Percentiles rank a stretch among this genome's conserved stretches.
These are phyloP conservation scores for Prionailurus bengalensis DNA, from an alignment of 2,113 vertebrate genomes.

Conservation along the genomic window DNA sequence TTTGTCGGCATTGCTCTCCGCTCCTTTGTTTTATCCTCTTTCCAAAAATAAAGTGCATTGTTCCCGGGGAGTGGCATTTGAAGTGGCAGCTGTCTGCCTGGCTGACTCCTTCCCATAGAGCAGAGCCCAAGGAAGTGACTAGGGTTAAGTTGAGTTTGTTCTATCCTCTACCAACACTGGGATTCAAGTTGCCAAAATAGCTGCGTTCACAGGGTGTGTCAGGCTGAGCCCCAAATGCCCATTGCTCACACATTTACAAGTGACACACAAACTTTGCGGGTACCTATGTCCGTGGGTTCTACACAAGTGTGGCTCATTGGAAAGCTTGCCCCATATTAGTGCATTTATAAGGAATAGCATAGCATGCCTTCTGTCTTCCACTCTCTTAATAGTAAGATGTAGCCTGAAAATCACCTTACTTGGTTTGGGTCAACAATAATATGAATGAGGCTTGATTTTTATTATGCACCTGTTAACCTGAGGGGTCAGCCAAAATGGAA, in stretches of 20 bases:
- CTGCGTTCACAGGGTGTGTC: background rate
- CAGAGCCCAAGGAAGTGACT: constrained; percentile 60
- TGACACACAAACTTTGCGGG: background rate
- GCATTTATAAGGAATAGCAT: background rate
- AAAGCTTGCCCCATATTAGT: background rate
- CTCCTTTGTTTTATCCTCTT: constrained; percentile 76
- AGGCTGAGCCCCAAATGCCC: background rate
- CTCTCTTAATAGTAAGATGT: background rate
- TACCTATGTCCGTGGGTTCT: background rate
- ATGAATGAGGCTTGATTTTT: constrained; percentile 5
- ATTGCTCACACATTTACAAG: background rate
- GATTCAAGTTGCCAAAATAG: constrained; percentile 66
- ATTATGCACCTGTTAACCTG: background rate
- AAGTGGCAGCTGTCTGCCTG: constrained; percentile 81
- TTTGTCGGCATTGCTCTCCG: constrained; percentile 67
- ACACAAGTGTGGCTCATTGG: background rate
- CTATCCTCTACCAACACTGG: background rate
- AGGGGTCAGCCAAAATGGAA: background rate
- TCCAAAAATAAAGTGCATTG: constrained; percentile 84
- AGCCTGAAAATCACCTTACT: background rate
- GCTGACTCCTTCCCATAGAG: constrained; percentile 73
- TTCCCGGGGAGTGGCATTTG: constrained; percentile 78
- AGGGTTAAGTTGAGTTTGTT: constrained; percentile 64
- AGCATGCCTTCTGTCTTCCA: background rate
- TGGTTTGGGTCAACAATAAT: background rate